Evolutionary conservation across 2,113 vertebrate genomes (phyloP), one percentile per base, ranked within the genome.

Genomic region (Lamprologus ornatipinnis): DNA sequence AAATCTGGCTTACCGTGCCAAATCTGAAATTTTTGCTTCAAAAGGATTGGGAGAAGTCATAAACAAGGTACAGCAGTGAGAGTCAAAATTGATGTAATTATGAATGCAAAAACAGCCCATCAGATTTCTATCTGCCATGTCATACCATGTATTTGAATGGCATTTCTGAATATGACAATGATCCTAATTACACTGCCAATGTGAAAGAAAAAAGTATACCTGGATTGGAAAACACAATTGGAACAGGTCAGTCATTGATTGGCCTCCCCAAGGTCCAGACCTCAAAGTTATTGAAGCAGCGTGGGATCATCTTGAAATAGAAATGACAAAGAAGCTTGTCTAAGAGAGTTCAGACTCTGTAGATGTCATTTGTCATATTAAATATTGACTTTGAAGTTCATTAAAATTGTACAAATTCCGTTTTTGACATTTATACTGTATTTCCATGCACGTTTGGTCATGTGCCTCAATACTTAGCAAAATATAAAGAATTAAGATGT

Each of bases 361-460:
- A 0, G 4, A 65, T 35, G 9, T 35, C 0, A 63, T 33, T 19
- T 65, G 60, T 65, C 31, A 65, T 37, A n/a, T 21, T 65, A 37
- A 65, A 37, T 65, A 65, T 37, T 37, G 60, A 65, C 33, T 65
- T 65, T 60, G 2, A 33, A 35, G 60, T 37, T 65, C 60, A 37
- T 37, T 65, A 65, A 12, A 65, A 2, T 37, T 65, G 35, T 23
- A 21, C 63, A 68, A 40, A 40, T 40, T 68, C 63, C 0, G 0
- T 68, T 40, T 68, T 68, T 65, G 60, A 12, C 10, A 21, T 65
- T 65, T 65, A 65, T 65, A 37, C 60, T 65, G 6, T 65, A 37
- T 3, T 65, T 42, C 13, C 21, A 70, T 26, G 65, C 19, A 70
- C 5, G 5, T 73, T 45, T 73, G 68, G 13, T 45, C 68, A 42